Evolutionary conservation across 2,888 invertebrate species (phyloP), one percentile per base, ranked within the genome.

Genomic region (Drosophila algonquin): DNA sequence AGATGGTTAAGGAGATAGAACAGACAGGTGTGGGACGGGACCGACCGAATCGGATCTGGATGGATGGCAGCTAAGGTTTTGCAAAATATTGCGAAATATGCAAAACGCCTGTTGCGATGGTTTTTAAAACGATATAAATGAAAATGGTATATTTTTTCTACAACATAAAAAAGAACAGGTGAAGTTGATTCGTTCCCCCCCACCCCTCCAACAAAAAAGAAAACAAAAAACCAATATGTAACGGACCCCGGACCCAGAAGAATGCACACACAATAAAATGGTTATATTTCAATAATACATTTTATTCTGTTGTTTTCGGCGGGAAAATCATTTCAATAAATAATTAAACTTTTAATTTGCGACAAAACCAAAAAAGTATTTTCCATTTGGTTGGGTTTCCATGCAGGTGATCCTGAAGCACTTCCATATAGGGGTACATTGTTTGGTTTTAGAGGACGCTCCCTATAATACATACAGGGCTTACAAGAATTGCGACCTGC

Each of bases 311-410:
- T 44, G n/a, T 56, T 72, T 56, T 40, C 8, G 12, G 4, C n/a
- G 24, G 50, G 27, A 16, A 58, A 55, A 58, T 64, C 63, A 72
- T 82, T 61, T 56, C 44, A 83, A 82, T 81, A 84, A 82, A 87
- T 61, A 55, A 69, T 75, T 73, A 64, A 59, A 48, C 57, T 77
- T 73, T 64, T 55, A 73, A 73, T 72, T 77, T 73, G 71, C 70
- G 45, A 80, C 63, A 74, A 64, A 71, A 59, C 61, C 67, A 63
- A 62, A 61, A 52, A 53, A 27, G 44, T 45, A 8, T 27, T 4
- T 30, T 58, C 6, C 14, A 12, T 40, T 35, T 18, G 10, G 18
- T 48, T 18, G 18, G 18, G 16, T 47, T 21, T 18, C 3, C 24
- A 32, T 24, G 24, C 4, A 24, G 1, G 6, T 27, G 27, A 27